Evolutionary conservation across 2,888 invertebrate genomes (phyloP), one percentile per base, ranked within the genome.

Genomic region (Brassicogethes aeneus): DNA sequence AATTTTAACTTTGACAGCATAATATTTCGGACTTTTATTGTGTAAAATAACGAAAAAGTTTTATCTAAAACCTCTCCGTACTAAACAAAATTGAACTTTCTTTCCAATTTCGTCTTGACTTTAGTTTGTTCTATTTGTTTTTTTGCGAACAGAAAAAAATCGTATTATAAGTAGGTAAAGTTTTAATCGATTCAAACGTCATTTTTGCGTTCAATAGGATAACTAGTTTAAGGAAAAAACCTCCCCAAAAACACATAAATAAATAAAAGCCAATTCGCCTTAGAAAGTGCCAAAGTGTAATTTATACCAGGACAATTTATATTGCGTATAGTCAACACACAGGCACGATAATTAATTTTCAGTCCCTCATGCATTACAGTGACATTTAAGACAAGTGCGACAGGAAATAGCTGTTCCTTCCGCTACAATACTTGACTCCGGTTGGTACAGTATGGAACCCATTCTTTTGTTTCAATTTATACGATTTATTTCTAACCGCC

Each of bases 281-380:
- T n/a, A n/a, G n/a, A n/a, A n/a, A n/a, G n/a, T n/a, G n/a, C n/a
- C n/a, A n/a, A n/a, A n/a, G n/a, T n/a, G n/a, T n/a, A n/a, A n/a
- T n/a, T n/a, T n/a, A n/a, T n/a, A n/a, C n/a, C n/a, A n/a, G n/a
- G n/a, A n/a, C n/a, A n/a, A n/a, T n/a, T n/a, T n/a, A n/a, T n/a
- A n/a, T n/a, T n/a, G n/a, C n/a, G n/a, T n/a, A n/a, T n/a, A n/a
- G n/a, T n/a, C n/a, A n/a, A n/a, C n/a, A n/a, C n/a, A n/a, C n/a
- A n/a, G n/a, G n/a, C n/a, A n/a, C n/a, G n/a, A n/a, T 23, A 47
- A 47, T 47, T 47, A 47, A 47, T 47, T 47, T 44, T 35, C 44
- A 42, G 40, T 47, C 46, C 42, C 39, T 42, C 30, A 41, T 40
- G 44, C 43, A 47, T 44, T 44, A 47, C 42, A 10, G 44, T 44